Percentiles rank a stretch among this genome's conserved stretches.
Conservation (phyloP, 2,113 vertebrate species). For the Oenanthe oenanthe region DNA sequence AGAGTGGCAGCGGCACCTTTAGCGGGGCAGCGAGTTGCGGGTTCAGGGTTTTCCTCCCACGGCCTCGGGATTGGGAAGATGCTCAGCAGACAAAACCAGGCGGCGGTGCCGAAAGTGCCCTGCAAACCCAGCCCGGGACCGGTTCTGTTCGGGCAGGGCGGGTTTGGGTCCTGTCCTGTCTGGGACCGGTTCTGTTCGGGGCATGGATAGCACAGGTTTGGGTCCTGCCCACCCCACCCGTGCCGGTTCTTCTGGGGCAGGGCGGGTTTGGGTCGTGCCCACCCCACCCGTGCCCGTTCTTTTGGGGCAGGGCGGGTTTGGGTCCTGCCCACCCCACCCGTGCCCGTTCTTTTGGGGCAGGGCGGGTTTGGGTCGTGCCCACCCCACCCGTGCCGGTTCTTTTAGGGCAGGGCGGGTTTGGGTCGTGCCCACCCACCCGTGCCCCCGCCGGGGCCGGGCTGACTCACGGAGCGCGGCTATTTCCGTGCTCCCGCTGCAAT, state of each 20-base stretch:
- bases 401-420: neutral
- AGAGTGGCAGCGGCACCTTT: accelerated
- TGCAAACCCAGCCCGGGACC: neutral
- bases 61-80: accelerated
- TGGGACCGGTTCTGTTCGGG: neutral
- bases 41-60: accelerated
- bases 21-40: neutral
- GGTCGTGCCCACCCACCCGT: accelerated
- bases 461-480: neutral
- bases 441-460: neutral
- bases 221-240: too few relatives aligned
- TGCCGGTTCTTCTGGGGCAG: neutral
- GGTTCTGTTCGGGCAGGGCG: neutral
- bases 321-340: too few relatives aligned
- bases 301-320: neutral
- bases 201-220: neutral
- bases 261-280: accelerated
- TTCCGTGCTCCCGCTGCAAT: conserved; percentile 16
- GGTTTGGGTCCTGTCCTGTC: too few relatives aligned
- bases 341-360: neutral
- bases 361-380: neutral
- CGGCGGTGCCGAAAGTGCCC: neutral
- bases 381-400: too few relatives aligned
- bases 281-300: too few relatives aligned
- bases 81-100: neutral